Base-by-base conservation (phyloP, 2,113 vertebrate species). In the Miniopterus natalensis region DNA sequence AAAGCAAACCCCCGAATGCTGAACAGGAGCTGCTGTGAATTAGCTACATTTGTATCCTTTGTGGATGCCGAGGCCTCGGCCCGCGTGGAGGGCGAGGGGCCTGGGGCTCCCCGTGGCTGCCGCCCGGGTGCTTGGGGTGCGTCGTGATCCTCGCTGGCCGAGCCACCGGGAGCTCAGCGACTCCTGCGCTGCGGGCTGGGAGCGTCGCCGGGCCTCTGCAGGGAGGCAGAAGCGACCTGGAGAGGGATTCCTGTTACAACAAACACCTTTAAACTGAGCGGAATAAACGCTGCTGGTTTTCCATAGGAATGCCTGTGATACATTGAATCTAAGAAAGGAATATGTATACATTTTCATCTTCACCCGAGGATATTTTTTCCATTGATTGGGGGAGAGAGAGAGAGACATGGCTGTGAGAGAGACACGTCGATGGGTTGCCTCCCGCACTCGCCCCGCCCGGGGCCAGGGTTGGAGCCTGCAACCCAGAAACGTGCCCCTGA, bases 181-280 rank as follows among this genome's bases (percentile, higher is more conserved):
- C 3, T 7, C 13, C 25, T 1, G 3, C 27, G 36, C 57, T 31
- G 3, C 27, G 2, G 36, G 36, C n/a, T 11, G 0, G 27, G 1
- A 1, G 40, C 0, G 0, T 36, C 0, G 12, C 27, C 2, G 47
- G 21, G 2, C 61, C 31, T 3, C 4, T 15, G 4, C 14, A 27
- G 55, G 20, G 5, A 23, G 47, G 5, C 2, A 25, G 21, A 74
- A 3, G 61, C 9, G 0, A 2, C 11, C 3, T 1, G 20, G 61
- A 51, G n/a, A 36, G 4, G 10, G 1, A 0, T 23, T 3, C 6
- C 1, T 18, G 25, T 68, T 3, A 27, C 23, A 73, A 20, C 6
- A 7, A 42, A 65, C 45, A 53, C 53, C 21, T 40, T 47, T 11
- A 27, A 14, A 15, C 8, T 1, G 8, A 45, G 57, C 20, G 8